These are phyloP conservation scores for Eurystomus glaucurus DNA, from an alignment of 2,797 vertebrate genomes.

Conservation along the genomic window DNA sequence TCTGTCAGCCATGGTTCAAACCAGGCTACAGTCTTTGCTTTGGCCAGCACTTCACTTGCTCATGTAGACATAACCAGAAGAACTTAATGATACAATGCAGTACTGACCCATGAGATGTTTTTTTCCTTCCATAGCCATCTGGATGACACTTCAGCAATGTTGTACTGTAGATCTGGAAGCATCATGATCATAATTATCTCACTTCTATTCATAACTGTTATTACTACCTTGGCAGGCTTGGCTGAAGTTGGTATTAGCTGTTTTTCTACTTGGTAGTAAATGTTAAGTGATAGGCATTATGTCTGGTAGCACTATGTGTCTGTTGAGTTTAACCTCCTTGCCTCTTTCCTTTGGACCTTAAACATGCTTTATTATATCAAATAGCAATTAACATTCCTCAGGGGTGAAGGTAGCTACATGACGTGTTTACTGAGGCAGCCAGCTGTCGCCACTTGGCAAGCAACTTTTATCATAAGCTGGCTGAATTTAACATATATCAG, in stretches of 20 bases:
- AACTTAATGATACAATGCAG: neutral
- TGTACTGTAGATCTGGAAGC: neutral
- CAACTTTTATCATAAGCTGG: constrained; percentile 86
- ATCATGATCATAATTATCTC: neutral
- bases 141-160: neutral
- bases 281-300: neutral
- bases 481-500: constrained; percentile 87
- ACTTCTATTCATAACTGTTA: neutral
- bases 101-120: neutral
- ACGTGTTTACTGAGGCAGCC: constrained; percentile 84
- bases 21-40: neutral
- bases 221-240: neutral
- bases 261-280: neutral
- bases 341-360: constrained; percentile 74
- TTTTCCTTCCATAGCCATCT: neutral
- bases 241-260: neutral
- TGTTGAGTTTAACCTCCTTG: constrained; percentile 10
- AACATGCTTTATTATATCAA: constrained; percentile 78
- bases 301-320: neutral
- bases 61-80: neutral
- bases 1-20: fast-evolving
- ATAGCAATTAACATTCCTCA: constrained; percentile 87
- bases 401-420: constrained; percentile 81
- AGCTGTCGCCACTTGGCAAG: constrained; percentile 88
- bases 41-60: fast-evolving